A percentile compares a stretch with the other conserved stretches of the same genome.
Conservation (phyloP, 1,140 invertebrate species). For the Euwallacea similis region DNA sequence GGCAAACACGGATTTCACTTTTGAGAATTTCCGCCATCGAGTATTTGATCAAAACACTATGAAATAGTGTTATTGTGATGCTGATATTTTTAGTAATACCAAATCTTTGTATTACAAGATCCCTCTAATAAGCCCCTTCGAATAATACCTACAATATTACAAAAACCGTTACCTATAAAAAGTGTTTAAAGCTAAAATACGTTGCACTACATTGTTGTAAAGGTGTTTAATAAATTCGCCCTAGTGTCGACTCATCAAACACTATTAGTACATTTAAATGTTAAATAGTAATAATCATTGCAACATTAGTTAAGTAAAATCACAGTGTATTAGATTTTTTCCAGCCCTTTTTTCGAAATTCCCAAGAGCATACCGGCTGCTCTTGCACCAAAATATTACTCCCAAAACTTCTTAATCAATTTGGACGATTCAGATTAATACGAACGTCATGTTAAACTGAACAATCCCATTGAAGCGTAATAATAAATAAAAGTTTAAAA, state of each 20-base stretch:
- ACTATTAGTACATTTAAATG: slow-evolving; percentile 1
- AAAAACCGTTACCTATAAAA: slow-evolving; percentile 4
- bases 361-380: neutral
- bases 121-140: neutral
- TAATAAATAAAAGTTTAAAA: neutral
- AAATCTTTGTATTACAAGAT: neutral
- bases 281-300: slow-evolving; percentile 6
- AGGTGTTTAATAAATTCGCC: neutral
- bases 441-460: no score
- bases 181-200: slow-evolving; percentile 11
- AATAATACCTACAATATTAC: slow-evolving; percentile 4
- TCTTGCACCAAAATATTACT: neutral
- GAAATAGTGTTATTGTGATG: no score
- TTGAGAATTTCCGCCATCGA: neutral
- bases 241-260: neutral
- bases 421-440: no score
- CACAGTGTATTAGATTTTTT: slow-evolving; percentile 13
- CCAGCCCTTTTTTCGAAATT: neutral
- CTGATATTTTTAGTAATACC: neutral
- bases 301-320: slow-evolving; percentile 8
- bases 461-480: neutral
- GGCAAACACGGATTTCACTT: neutral
- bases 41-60: neutral
- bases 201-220: slow-evolving; percentile 12
- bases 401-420: neutral